These are phyloP conservation scores for Alouatta palliata DNA, from an alignment of 2,113 vertebrate genomes.

Conservation along the genomic window DNA sequence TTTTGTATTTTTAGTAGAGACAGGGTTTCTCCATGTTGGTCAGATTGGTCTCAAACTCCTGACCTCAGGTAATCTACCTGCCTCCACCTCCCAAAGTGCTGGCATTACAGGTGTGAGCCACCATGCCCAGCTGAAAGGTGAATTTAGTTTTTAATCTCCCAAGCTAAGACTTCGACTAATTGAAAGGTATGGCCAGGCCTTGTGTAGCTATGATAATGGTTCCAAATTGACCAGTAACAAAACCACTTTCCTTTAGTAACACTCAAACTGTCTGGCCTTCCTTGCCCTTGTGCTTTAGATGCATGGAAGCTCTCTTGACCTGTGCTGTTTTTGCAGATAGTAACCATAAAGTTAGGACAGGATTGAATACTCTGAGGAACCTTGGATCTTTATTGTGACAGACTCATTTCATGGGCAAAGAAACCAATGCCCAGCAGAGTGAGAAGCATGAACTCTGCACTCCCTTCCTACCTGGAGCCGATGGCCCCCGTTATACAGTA, in stretches of 20 bases:
- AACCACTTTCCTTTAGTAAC: not conserved
- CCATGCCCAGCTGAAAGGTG: not conserved
- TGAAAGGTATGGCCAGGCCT: not conserved
- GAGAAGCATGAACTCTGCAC: not conserved
- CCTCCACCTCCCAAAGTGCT: no score
- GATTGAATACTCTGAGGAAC: not conserved
- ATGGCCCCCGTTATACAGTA: fast-evolving
- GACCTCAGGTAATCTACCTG: no score
- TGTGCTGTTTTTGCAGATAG: not conserved
- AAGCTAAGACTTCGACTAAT: not conserved
- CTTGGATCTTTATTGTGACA: not conserved
- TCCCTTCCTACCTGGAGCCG: not conserved
- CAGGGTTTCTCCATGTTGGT: no score
- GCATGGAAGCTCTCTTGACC: not conserved
- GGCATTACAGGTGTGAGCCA: no score
- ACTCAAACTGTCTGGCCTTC: not conserved
- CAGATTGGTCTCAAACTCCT: no score
- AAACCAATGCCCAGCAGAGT: not conserved
- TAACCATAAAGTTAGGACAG: not conserved
- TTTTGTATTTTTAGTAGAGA: no score
- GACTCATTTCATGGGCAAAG: not conserved
- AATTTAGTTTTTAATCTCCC: not conserved
- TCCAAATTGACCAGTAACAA: not conserved
- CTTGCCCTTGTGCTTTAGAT: not conserved
- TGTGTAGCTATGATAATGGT: not conserved